Evolutionary conservation across 2,113 vertebrate genomes (phyloP).

Genomic region (Vulpes lagopus): DNA sequence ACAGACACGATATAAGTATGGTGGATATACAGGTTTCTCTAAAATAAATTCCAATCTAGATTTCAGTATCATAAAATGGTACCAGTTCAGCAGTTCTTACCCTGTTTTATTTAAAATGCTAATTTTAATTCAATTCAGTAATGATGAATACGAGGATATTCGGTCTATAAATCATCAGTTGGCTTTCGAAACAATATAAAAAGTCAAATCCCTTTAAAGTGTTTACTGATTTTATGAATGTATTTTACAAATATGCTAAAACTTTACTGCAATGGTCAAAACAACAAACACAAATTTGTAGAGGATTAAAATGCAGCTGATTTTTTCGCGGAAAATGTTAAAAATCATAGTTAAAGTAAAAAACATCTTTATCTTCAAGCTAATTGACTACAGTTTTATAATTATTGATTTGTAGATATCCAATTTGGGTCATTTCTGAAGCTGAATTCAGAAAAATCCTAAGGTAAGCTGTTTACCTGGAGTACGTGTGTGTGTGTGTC

Average conservation of each 20-base stretch:
- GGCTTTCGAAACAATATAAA: constrained; percentile 1
- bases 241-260: not conserved
- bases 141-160: constrained; percentile 35
- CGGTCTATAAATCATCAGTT: not conserved
- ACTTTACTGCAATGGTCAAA: not conserved
- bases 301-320: not conserved
- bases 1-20: not conserved
- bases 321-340: not conserved
- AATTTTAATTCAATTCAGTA: constrained; percentile 42
- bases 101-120: constrained; percentile 45
- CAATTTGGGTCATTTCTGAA: constrained; percentile 56
- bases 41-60: not conserved
- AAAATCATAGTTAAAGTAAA: not conserved
- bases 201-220: not conserved
- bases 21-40: not conserved
- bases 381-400: constrained; percentile 14
- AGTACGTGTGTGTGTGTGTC: not conserved
- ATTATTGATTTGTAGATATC: constrained; percentile 58
- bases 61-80: not conserved
- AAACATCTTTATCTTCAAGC: not conserved
- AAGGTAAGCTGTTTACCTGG: constrained; percentile 33
- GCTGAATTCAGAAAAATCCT: constrained; percentile 31
- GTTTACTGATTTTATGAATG: not conserved
- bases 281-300: not conserved
- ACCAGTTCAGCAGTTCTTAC: not conserved